Conservation (phyloP, 23 tunicate species). For the Phallusia fumigata region DNA sequence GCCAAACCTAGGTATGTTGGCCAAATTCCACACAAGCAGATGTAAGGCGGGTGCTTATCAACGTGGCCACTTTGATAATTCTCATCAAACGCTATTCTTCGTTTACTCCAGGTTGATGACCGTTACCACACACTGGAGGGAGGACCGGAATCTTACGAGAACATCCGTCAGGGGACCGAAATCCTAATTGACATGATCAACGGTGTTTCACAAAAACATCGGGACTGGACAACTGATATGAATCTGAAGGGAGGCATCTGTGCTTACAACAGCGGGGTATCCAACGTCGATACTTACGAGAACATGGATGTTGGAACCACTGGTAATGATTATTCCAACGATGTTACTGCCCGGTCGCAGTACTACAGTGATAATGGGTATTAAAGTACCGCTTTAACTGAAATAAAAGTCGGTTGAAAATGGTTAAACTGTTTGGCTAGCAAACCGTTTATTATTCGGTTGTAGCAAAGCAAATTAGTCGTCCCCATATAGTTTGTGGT, state of each 20-base stretch:
- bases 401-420: no score
- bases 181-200: conserved; percentile 84
- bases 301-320: conserved; percentile 88
- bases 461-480: no score
- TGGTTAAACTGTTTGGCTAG: no score
- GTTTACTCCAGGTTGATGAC: conserved; percentile 54
- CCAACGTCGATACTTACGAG: conserved; percentile 72
- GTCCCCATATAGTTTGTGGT: no score
- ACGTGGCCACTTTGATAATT: no score
- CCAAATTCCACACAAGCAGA: no score
- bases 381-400: neutral
- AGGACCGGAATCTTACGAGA: conserved; percentile 51
- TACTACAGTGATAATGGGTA: conserved; percentile 59
- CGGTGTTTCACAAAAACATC: conserved; percentile 56
- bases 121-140: conserved; percentile 73
- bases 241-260: conserved; percentile 79
- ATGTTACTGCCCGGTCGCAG: conserved; percentile 78
- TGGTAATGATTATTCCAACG: conserved; percentile 74
- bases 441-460: no score
- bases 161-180: conserved; percentile 79
- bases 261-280: conserved; percentile 92
- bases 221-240: conserved; percentile 63
- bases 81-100: no score
- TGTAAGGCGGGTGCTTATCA: no score
- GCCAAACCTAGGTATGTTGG: no score